These are phyloP conservation scores for Clanis bilineata DNA, from an alignment of 2,888 invertebrate genomes.

Conservation along the genomic window DNA sequence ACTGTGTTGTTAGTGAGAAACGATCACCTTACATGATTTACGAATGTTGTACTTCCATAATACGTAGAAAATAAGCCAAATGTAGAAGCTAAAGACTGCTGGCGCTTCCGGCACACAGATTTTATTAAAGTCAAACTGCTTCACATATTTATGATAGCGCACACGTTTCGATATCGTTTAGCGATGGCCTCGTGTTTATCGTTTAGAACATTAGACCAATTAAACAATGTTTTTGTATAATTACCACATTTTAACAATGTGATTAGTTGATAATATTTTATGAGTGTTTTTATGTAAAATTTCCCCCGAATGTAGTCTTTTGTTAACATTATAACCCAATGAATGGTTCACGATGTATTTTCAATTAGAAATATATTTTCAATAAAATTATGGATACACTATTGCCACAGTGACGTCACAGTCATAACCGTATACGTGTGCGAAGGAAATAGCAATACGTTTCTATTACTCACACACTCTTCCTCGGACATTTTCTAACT, in stretches of 20 bases:
- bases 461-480: too few species aligned
- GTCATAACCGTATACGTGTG: too few species aligned
- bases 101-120: conserved; percentile 1
- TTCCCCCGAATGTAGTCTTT: not conserved
- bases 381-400: too few species aligned
- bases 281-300: not conserved
- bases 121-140: not conserved
- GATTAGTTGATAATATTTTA: not conserved
- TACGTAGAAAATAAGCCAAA: conserved; percentile 1
- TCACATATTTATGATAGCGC: not conserved
- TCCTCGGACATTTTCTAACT: too few species aligned
- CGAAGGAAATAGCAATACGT: too few species aligned
- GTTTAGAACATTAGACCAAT: conserved; percentile 3
- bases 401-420: too few species aligned
- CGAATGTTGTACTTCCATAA: not conserved
- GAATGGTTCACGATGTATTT: too few species aligned
- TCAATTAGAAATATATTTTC: too few species aligned
- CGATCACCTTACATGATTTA: not conserved
- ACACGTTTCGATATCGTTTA: conserved; percentile 5
- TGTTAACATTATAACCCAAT: not conserved
- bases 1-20: not conserved
- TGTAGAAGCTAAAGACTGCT: conserved; percentile 13
- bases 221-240: not conserved
- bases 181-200: not conserved
- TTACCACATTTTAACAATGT: not conserved